Percentiles rank a stretch among this genome's conserved stretches.
phyloP scores from a whole-genome alignment of 2,113 vertebrate genomes.

The Lipotes vexillifer region DNA sequence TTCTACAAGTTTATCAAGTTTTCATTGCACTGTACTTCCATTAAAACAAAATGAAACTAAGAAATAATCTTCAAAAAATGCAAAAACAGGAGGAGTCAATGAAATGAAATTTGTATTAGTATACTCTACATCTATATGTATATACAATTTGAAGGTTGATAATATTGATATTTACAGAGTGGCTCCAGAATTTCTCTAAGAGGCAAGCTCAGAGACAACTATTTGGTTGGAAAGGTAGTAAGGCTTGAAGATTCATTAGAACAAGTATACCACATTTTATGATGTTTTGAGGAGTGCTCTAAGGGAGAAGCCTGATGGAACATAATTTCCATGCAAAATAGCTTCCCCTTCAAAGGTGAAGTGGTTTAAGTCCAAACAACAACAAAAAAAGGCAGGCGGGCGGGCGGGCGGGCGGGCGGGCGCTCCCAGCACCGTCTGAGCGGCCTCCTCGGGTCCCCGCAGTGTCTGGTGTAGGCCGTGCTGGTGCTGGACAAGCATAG shows the following conservation, averaged over 20 bases:
- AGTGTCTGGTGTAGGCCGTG: too few relatives aligned
- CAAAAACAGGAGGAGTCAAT: neutral
- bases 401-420: too few relatives aligned
- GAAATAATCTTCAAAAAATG: conserved; percentile 43
- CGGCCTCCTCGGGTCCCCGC: too few relatives aligned
- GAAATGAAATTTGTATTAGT: neutral
- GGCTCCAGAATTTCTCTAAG: neutral
- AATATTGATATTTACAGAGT: conserved; percentile 20
- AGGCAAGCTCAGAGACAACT: neutral
- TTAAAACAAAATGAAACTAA: conserved; percentile 64
- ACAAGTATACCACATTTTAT: neutral
- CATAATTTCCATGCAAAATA: neutral
- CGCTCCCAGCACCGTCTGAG: too few relatives aligned
- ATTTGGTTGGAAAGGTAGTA: neutral
- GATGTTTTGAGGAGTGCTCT: neutral
- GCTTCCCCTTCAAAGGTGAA: neutral
- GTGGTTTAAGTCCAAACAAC: neutral
- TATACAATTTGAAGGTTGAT: neutral
- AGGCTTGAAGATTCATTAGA: neutral
- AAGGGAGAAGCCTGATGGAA: neutral
- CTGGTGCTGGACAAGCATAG: too few relatives aligned
- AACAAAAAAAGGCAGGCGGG: too few relatives aligned
- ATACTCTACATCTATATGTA: neutral
- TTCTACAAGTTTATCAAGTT: conserved; percentile 53
- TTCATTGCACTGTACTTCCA: conserved; percentile 66